These are phyloP conservation scores for Passer domesticus DNA, from an alignment of 2,113 vertebrate species.

Conservation along the genomic window DNA sequence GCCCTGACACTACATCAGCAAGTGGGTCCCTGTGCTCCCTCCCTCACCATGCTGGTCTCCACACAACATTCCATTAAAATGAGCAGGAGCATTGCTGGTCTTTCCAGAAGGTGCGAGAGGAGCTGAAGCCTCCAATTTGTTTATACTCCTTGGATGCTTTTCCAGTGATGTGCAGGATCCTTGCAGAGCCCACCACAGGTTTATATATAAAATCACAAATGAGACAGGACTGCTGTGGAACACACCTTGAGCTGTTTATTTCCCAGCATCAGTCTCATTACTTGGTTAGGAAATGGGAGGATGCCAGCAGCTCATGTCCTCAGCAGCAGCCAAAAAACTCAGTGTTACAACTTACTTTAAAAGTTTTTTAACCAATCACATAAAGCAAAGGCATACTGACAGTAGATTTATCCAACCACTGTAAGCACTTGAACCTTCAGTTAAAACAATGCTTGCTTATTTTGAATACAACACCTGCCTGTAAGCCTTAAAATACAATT, in stretches of 20 bases:
- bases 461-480: not conserved
- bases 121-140: not conserved
- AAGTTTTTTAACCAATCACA: not conserved
- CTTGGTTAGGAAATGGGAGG: not conserved
- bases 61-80: not conserved
- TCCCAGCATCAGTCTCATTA: not conserved
- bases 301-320: not conserved
- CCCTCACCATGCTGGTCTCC: not conserved
- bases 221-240: not conserved
- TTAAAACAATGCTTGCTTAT: not conserved
- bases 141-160: not conserved
- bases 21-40: not conserved
- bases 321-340: not conserved
- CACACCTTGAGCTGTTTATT: not conserved
- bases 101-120: not conserved
- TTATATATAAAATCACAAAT: not conserved
- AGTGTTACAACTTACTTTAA: not conserved
- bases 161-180: not conserved
- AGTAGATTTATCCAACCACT: not conserved
- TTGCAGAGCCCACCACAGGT: not conserved
- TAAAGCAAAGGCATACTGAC: not conserved
- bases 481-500: not conserved
- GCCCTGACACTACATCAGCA: not conserved
- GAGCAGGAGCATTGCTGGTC: not conserved
- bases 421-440: accelerated